phyloP scores from a whole-genome alignment of 2,797 vertebrate species.

The Parotocinclus haroldoi region DNA sequence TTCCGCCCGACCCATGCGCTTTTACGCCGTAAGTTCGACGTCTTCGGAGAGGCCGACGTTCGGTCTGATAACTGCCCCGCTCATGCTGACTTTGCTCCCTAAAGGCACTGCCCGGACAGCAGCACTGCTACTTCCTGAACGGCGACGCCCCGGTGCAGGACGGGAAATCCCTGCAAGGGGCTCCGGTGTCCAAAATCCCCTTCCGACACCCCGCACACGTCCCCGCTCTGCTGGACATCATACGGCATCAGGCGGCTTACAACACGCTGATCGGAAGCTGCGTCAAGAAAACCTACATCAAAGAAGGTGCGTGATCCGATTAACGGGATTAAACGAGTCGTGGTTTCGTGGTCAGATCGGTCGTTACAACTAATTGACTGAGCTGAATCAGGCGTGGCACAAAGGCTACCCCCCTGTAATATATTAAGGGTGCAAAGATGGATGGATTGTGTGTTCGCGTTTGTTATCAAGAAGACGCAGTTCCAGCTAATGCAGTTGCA shows the following conservation, averaged over 20 bases:
- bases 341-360: too few relatives aligned
- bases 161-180: constrained; percentile 86
- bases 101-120: constrained; percentile 93
- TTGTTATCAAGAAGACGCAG: too few relatives aligned
- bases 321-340: too few relatives aligned
- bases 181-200: constrained; percentile 88
- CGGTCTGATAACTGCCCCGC: not conserved
- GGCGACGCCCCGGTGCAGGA: constrained; percentile 93
- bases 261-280: constrained; percentile 95
- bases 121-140: constrained; percentile 97
- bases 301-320: constrained; percentile 76
- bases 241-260: constrained; percentile 92
- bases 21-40: constrained; percentile 84
- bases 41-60: not conserved
- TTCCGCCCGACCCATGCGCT: constrained; percentile 82
- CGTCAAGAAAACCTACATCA: constrained; percentile 87
- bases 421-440: too few relatives aligned
- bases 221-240: constrained; percentile 86
- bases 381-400: too few relatives aligned
- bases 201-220: constrained; percentile 94
- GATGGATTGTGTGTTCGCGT: too few relatives aligned
- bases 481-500: too few relatives aligned
- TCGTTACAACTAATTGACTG: too few relatives aligned
- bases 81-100: not conserved
- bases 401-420: too few relatives aligned